A percentile compares a stretch with the other conserved stretches of the same genome.
phyloP scores from a whole-genome alignment of 2,888 invertebrate species.

The Zelleria hepariella region DNA sequence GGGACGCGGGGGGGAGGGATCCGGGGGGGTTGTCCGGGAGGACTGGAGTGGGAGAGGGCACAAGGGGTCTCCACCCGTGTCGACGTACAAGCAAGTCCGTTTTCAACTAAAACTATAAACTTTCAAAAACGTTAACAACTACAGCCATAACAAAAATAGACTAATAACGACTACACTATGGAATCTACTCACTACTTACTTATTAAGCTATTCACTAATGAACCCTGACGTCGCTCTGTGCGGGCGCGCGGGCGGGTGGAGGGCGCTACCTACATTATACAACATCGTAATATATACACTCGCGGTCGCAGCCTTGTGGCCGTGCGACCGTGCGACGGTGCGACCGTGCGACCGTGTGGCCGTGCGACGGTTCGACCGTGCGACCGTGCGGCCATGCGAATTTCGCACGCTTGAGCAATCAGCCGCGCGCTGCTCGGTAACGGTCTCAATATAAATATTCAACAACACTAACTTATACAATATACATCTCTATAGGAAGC shows the following conservation, averaged over 20 bases:
- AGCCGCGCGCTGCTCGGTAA: conserved; percentile 27
- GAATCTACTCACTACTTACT: conserved; percentile 62
- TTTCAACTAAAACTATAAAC: conserved; percentile 64
- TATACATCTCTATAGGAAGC: conserved; percentile 5
- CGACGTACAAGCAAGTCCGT: conserved; percentile 44
- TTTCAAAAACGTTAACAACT: conserved; percentile 69
- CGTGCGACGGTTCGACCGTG: background rate
- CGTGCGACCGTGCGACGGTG: no score
- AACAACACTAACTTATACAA: conserved; percentile 32
- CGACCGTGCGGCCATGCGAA: background rate
- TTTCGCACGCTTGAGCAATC: conserved; percentile 61
- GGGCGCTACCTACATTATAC: conserved; percentile 1
- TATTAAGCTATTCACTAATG: conserved; percentile 53
- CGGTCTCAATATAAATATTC: conserved; percentile 34
- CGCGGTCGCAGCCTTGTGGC: conserved; percentile 1
- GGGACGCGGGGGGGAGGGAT: conserved; percentile 19
- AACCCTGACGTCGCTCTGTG: conserved; percentile 62
- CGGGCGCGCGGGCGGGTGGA: conserved; percentile 42
- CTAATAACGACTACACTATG: conserved; percentile 68
- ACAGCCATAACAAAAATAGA: conserved; percentile 71
- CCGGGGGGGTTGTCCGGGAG: conserved; percentile 9
- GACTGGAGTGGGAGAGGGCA: background rate
- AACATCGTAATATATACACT: background rate
- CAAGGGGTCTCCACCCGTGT: conserved; percentile 9
- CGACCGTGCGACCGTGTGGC: background rate